Evolutionary conservation across 2,113 vertebrate genomes (phyloP).

Genomic region (Sarotherodon lohbergeri): DNA sequence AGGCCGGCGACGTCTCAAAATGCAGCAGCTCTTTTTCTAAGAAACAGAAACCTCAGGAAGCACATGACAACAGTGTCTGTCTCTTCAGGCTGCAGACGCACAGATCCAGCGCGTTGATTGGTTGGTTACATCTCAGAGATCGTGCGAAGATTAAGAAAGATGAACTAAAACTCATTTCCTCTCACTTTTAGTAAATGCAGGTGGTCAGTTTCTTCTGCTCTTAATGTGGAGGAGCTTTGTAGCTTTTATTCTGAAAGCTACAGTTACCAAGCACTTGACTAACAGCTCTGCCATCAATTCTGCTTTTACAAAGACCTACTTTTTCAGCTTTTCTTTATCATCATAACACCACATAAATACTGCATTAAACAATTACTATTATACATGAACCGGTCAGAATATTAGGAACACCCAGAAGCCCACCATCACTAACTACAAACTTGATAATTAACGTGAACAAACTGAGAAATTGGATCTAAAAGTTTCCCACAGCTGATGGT

Average conservation of each 20-base stretch:
- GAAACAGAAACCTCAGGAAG: background rate
- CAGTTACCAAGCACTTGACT: background rate
- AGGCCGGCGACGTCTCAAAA: background rate
- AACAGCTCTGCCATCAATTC: rapidly evolving
- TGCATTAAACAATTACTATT: background rate
- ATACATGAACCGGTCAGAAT: background rate
- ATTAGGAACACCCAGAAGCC: background rate
- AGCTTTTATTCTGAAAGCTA: background rate
- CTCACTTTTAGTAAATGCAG: background rate
- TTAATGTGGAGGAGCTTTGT: background rate
- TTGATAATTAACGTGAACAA: rapidly evolving
- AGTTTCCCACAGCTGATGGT: background rate
- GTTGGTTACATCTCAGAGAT: background rate
- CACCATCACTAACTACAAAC: background rate
- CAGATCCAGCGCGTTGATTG: background rate
- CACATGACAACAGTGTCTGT: background rate
- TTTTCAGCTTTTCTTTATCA: background rate
- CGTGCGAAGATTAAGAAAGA: background rate
- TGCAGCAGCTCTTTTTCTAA: background rate
- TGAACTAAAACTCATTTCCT: background rate
- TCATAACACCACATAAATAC: background rate
- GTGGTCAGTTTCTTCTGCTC: background rate
- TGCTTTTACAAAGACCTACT: background rate
- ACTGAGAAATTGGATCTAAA: background rate
- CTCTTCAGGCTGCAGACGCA: background rate